Conservation (phyloP, 2,797 vertebrate genomes). For the Carcharodon carcharias region DNA sequence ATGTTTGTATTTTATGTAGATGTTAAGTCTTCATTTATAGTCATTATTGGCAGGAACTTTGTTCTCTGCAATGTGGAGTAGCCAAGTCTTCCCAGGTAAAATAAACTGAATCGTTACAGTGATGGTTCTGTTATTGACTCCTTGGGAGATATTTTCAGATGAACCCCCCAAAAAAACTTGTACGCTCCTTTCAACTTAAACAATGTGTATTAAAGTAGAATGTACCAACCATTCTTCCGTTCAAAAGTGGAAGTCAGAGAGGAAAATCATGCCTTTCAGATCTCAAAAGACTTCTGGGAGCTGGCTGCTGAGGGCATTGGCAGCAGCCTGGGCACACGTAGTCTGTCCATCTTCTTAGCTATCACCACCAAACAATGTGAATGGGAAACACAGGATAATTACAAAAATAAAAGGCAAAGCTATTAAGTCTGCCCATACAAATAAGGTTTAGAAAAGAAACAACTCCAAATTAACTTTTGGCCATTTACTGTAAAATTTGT, state of each 20-base stretch:
- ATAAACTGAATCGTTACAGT: not conserved
- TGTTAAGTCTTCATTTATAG: no score
- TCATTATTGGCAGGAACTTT: no score
- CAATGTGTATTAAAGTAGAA: not conserved
- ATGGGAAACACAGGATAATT: not conserved
- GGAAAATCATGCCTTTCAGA: not conserved
- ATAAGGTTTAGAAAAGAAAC: not conserved
- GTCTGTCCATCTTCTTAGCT: not conserved
- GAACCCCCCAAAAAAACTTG: not conserved
- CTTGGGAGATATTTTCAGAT: no score
- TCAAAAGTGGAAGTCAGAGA: not conserved
- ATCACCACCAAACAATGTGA: not conserved
- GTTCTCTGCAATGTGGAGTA: not conserved
- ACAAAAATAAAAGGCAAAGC: not conserved
- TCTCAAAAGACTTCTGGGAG: not conserved
- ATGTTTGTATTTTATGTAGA: no score
- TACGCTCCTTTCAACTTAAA: not conserved
- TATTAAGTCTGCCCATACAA: not conserved
- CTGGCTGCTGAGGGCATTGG: not conserved
- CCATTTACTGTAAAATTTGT: not conserved
- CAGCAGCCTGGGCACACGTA: not conserved
- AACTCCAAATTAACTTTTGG: not conserved
- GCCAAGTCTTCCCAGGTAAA: not conserved
- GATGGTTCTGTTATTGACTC: no score
- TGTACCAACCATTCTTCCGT: not conserved